Base-by-base conservation (phyloP, 1,140 invertebrate genomes). In the Pseudomyrmex gracilis region DNA sequence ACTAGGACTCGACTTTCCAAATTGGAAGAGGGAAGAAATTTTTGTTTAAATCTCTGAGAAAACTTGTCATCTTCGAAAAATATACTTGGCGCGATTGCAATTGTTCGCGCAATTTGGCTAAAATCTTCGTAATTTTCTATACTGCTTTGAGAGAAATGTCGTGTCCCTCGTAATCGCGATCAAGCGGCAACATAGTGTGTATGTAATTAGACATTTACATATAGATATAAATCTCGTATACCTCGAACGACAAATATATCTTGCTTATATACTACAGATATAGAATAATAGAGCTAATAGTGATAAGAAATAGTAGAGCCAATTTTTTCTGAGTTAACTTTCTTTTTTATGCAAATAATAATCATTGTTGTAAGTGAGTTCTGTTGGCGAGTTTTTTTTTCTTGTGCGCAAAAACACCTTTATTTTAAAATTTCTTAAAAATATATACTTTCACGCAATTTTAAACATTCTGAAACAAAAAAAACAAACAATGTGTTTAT, bases 91-190 rank as follows among this genome's bases (percentile, higher is more conserved):
- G 70, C 70, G 71, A 82, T 51, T 34, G 34, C 78, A 55, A 74
- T 74, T 82, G 63, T 74, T 34, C 34, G 34, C 47, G 57, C 78
- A 70, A 73, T 53, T 43, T 73, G 53, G 53, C 76, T 68, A 57
- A 71, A 34, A 74, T 82, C 70, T 73, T 17, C 47, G 2, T 82
- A 73, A 73, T 73, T 5, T 20, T 61, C 68, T 82, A 60, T 60
- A 74, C 47, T 73, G 24, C 61, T 68, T 53, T 3, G 70, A 74
- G 78, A 82, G 57, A 82, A 82, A 74, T 51, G 78, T 82, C 70
- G 78, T 63, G 71, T 80, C 76, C 76, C 53, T 71, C 55, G 76
- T 80, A 80, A 80, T 80, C 66, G 76, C 55, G 76, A 80, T 80
- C 76, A 66, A 80, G 66, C 76, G 66, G 76, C 66, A 71, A 60